Base-by-base conservation (phyloP, 2,888 invertebrate species). In the Oscheius sp. region DNA sequence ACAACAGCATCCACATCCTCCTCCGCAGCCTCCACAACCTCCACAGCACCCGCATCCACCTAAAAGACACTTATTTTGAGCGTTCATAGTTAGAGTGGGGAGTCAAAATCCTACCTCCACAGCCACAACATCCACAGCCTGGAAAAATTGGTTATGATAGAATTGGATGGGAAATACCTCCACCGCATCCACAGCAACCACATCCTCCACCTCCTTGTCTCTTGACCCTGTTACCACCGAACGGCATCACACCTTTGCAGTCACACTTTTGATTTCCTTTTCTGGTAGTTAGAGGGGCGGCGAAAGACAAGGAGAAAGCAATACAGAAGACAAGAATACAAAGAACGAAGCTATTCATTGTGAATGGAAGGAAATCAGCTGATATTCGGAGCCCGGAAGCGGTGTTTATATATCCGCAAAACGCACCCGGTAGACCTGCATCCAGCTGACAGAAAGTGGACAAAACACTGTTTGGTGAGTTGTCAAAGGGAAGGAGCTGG, bases 1-100 rank as follows among this genome's bases (percentile, higher is more conserved):
- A 41, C 59, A 59, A 17, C 59, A 59, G 44, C 59, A 59, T n/a
- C 59, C 59, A 44, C 59, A 59, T 22, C 59, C 59, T 9, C 56
- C 56, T 36, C 50, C 24, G 6, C 50, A 20, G 20, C 51, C 28
- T 12, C 51, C 54, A 22, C 54, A 54, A 24, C 54, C 50, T 26
- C 50, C 54, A n/a, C 51, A 51, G 32, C 51, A 26, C 2, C 57
- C 38, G 20, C 59, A 59, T 2, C 59, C 36, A 20, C 51, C 54
- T 33, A 32, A 32, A 14, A 22, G 14, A 4, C 54, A n/a, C 50
- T 50, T 50, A n/a, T n/a, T n/a, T n/a, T n/a, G n/a, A n/a, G n/a
- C n/a, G n/a, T n/a, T n/a, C n/a, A n/a, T n/a, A n/a, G n/a, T n/a
- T n/a, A 36, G 36, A 36, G 8, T 36, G 36, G 14, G 8, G 36